phyloP scores from a whole-genome alignment of 2,113 vertebrate species.

The Amblyopsis rosae region DNA sequence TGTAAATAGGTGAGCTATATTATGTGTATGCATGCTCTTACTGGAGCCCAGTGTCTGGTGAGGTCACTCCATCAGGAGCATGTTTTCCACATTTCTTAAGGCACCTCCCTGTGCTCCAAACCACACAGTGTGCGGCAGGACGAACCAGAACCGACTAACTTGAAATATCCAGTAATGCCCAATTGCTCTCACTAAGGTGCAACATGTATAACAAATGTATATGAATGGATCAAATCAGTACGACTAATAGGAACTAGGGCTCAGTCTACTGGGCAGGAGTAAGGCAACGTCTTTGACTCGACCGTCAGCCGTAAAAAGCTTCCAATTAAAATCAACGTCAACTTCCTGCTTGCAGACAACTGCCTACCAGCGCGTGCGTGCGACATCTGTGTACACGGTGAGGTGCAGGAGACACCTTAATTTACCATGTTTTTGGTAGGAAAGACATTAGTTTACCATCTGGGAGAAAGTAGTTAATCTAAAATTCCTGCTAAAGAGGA shows the following conservation, averaged over 20 bases:
- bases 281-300: background rate
- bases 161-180: no score
- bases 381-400: conserved; percentile 54
- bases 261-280: background rate
- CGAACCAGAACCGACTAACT: no score
- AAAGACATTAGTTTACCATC: conserved; percentile 68
- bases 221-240: background rate
- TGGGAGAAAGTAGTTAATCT: conserved; percentile 63
- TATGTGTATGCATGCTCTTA: background rate
- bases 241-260: background rate
- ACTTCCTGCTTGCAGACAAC: conserved; percentile 43
- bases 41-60: background rate
- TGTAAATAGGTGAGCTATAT: background rate
- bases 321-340: conserved; percentile 31
- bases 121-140: no score
- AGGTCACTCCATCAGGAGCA: background rate
- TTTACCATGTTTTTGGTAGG: conserved; percentile 61
- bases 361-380: conserved; percentile 40
- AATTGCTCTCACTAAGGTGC: no score
- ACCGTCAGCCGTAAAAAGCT: background rate
- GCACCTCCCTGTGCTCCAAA: no score
- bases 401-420: conserved; percentile 54
- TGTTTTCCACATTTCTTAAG: background rate
- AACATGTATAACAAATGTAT: no score
- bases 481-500: conserved; percentile 61